Conservation (phyloP, 1,140 invertebrate genomes). For the Trachymyrmex septentrionalis region DNA sequence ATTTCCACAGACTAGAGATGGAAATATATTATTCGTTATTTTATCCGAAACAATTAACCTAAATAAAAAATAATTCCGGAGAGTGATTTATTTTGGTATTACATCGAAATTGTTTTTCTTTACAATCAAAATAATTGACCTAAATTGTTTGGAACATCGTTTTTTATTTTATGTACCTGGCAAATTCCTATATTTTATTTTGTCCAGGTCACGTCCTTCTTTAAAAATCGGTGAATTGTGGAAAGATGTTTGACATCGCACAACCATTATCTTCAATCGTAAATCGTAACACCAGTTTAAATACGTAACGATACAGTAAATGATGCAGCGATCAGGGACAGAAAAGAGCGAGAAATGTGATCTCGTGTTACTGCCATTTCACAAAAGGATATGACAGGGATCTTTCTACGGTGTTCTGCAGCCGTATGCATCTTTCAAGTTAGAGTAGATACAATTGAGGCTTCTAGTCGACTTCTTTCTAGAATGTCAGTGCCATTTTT, state of each 20-base stretch:
- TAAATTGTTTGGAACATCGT: neutral
- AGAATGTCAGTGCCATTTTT: conserved; percentile 62
- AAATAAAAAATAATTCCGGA: conserved; percentile 28
- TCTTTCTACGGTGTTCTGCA: neutral
- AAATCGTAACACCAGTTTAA: neutral
- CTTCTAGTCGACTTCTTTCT: conserved; percentile 34
- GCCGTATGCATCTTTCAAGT: conserved; percentile 27
- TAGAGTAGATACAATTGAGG: neutral
- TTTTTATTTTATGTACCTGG: neutral
- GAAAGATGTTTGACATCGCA: conserved; percentile 4
- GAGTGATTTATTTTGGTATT: neutral
- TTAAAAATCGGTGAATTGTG: conserved; percentile 14
- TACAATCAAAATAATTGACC: conserved; percentile 28
- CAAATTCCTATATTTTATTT: neutral
- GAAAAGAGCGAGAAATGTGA: conserved; percentile 1
- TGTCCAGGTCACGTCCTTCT: neutral
- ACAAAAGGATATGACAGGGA: neutral
- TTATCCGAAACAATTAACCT: conserved; percentile 2
- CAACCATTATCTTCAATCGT: neutral
- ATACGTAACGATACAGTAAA: conserved; percentile 17
- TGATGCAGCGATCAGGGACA: conserved; percentile 25
- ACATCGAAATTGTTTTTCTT: conserved; percentile 20
- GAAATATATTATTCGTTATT: conserved; percentile 17
- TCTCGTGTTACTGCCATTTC: neutral
- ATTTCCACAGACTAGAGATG: neutral